Evolutionary conservation across 2,888 invertebrate species (phyloP), one percentile per base, ranked within the genome.

Genomic region (Polydrusus pterygomalis): DNA sequence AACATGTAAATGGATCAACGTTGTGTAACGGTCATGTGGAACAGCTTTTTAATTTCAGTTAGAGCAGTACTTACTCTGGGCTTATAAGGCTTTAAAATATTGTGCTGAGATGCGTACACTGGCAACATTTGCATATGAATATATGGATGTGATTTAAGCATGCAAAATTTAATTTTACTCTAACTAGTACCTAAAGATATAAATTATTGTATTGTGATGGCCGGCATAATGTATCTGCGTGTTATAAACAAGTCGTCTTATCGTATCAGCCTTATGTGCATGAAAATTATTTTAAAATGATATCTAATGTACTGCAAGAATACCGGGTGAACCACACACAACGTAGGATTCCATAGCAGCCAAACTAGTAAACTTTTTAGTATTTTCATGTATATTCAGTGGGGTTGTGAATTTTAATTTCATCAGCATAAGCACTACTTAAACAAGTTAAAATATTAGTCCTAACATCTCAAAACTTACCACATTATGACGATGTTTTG

Each of bases 11-110:
- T 68, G 65, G 64, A 64, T 38, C 65, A 77, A 72, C 64, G 73
- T 73, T 70, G 74, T 77, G 67, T 77, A 77, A 69, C 74, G 67
- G 70, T 43, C 74, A 70, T 77, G 77, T 70, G 65, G 38, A 70
- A 77, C 77, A 74, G 54, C 77, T 70, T 77, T 77, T 77, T 77
- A 77, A 77, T 74, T 77, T 60, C 65, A 70, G 70, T 65, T 62
- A 56, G 64, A 51, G 65, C 74, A 65, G 77, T 70, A 70, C 72
- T 71, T 68, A 69, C 30, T 47, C 58, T 18, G 68, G 38, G 25
- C 77, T 69, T 77, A 77, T 77, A 76, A 68, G 73, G 77, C 70
- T 65, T 73, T 70, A 69, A 68, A 34, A 70, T 75, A 71, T 75
- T 72, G 76, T 72, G 76, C 72, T 69, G 73, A 77, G 73, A 73